Base-by-base conservation (phyloP, 2,888 invertebrate genomes). In the Empis livida region DNA sequence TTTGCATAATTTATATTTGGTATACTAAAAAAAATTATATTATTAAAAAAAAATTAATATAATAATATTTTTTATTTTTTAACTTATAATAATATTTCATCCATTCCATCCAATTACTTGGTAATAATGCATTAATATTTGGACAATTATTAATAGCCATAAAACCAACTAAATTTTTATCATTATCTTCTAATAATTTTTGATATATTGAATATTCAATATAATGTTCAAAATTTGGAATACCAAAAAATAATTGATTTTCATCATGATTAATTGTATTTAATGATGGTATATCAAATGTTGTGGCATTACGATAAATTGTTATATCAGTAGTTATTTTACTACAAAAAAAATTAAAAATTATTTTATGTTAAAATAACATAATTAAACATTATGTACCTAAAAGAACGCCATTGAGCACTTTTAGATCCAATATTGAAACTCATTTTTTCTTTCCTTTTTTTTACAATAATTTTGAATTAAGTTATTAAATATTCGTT, bases 21-120 rank as follows among this genome's bases (percentile, higher is more conserved):
- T 17, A 32, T 17, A 13, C 23, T 44, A 11, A 50, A 27, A 42
- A 44, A 11, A 48, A 40, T 13, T 42, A 46, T 4, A n/a, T 46
- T 23, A 31, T 40, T 47, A 50, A 13, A 13, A 27, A 20, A 43
- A 45, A 23, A 17, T 47, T 17, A 53, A 40, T 8, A 35, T 5
- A 35, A 5, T n/a, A 35, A 6, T 35, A 35, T 5, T 5, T 5
- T 35, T 35, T n/a, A 5, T n/a, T 6, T 13, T 13, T 51, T 52
- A 67, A 75, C 73, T 71, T 71, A 60, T 77, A 80, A 56, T 73
- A 70, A 11, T 61, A 64, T 60, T 67, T 64, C n/a, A 79, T 57
- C 70, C 77, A 80, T n/a, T 66, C 60, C 39, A 72, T 67, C 80
- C 80, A 80, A 20, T 73, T 73, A 44, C 61, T 62, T 9, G 74